Base-by-base conservation (phyloP, 2,888 invertebrate species). In the Diarsia mendica region DNA sequence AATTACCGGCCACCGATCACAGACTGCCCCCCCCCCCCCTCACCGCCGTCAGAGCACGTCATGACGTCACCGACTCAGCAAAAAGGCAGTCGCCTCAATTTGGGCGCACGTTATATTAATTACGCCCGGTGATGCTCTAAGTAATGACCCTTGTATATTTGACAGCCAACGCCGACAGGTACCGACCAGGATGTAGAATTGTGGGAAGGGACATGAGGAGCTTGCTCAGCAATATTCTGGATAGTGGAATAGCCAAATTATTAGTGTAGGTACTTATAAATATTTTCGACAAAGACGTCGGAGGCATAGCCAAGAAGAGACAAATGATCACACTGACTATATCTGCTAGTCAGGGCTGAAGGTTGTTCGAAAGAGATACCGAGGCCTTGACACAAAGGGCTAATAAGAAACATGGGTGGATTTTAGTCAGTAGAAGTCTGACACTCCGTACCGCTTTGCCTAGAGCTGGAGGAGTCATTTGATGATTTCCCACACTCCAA, bases 111-210 rank as follows among this genome's bases (percentile, higher is more conserved):
- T 87, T 87, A 85, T 94, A 95, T 96, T 96, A 95, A 96, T 96
- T 95, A 94, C 95, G 86, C 90, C 88, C 90, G 90, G 88, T 92
- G 94, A 94, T 94, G 92, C 92, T 92, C 93, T 95, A 95, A 96
- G 96, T 96, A 96, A 96, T 95, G 96, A 95, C 96, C 96, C 95
- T 95, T 95, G 96, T 96, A 94, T 94, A 94, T 93, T 93, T 94
- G 96, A 95, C 96, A 93, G 94, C 90, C 89, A 80, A 84, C 90
- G 89, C 88, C 89, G 93, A 91, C 95, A 95, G 95, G 95, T 96
- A 92, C 91, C 83, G 83, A 81, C 51, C 69, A 20, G 39, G 61
- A 71, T 58, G 55, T 70, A 53, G 64, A 67, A 4, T 0, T 2
- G 3, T 83, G 88, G 78, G 90, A 90, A 83, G 65, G 39, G 84